Evolutionary conservation across 2,113 vertebrate species (phyloP).

Genomic region (Pao palembangensis): DNA sequence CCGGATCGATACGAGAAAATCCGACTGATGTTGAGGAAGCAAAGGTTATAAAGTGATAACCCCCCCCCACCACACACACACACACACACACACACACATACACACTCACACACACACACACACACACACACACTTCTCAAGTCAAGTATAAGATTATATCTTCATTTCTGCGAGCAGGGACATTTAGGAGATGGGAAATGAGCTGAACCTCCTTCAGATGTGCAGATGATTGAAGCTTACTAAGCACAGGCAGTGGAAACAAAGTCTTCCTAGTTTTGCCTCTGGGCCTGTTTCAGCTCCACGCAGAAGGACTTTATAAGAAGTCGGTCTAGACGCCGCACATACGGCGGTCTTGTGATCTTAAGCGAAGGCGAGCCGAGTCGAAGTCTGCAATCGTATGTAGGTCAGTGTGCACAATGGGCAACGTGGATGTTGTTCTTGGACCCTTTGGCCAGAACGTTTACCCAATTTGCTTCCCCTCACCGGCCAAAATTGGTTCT

Average conservation of each 20-base stretch:
- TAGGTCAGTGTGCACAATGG: slow-evolving; percentile 45
- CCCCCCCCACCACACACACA: too few species aligned
- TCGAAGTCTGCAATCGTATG: slow-evolving; percentile 24
- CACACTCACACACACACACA: too few species aligned
- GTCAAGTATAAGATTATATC: slow-evolving; percentile 6
- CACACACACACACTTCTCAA: slow-evolving; percentile 8
- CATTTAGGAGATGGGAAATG: background rate
- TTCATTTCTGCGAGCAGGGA: background rate
- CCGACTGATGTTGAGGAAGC: slow-evolving; percentile 1
- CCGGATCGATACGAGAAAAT: slow-evolving; percentile 25
- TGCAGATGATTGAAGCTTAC: slow-evolving; percentile 19
- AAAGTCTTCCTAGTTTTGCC: slow-evolving; percentile 11
- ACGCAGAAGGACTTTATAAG: slow-evolving; percentile 7
- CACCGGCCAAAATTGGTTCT: slow-evolving; percentile 6
- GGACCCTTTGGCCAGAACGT: slow-evolving; percentile 12
- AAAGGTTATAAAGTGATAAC: slow-evolving; percentile 16
- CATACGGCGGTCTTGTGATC: slow-evolving; percentile 20
- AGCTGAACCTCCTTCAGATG: slow-evolving; percentile 7
- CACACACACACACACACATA: background rate
- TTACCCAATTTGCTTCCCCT: slow-evolving; percentile 2
- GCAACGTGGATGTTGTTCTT: slow-evolving; percentile 14
- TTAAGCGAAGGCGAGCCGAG: slow-evolving; percentile 4
- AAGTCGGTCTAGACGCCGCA: slow-evolving; percentile 6
- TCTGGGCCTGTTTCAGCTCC: too few species aligned
- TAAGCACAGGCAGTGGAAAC: slow-evolving; percentile 19